A percentile compares a stretch with the other conserved stretches of the same genome.
Conservation (phyloP, 1,140 invertebrate species). For the Theocolax elegans region DNA sequence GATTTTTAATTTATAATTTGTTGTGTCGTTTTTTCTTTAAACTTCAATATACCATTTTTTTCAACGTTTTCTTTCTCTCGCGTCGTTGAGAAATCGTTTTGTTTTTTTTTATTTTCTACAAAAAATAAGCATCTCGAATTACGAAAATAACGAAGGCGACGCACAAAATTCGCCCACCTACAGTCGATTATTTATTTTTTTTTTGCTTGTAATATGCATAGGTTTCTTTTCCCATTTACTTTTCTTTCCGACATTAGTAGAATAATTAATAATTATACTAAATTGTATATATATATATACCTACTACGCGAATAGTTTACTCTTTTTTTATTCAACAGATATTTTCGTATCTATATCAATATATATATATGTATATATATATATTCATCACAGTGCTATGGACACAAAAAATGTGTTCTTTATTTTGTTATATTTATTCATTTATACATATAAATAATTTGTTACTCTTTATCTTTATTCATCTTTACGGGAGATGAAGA, state of each 20-base stretch:
- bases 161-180: conserved; percentile 28
- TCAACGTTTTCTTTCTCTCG: conserved; percentile 37
- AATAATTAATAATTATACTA: conserved; percentile 56
- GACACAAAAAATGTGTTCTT: conserved; percentile 68
- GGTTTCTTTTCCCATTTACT: conserved; percentile 30
- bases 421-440: conserved; percentile 6
- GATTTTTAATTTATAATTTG: conserved; percentile 36
- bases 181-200: conserved; percentile 29
- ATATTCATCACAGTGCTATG: conserved; percentile 69
- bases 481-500: conserved; percentile 33
- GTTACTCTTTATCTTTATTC: too few relatives aligned
- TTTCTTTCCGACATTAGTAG: conserved; percentile 39
- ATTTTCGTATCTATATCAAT: conserved; percentile 65
- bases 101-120: conserved; percentile 40
- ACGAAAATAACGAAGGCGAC: conserved; percentile 42
- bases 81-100: conserved; percentile 36
- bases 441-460: conserved; percentile 59
- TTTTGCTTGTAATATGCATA: conserved; percentile 38
- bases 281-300: conserved; percentile 58
- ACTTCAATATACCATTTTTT: conserved; percentile 9
- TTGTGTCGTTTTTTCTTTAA: conserved; percentile 30
- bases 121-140: conserved; percentile 45
- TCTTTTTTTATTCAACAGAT: conserved; percentile 57
- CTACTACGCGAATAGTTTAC: conserved; percentile 63
- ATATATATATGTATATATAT: conserved; percentile 68